Base-by-base conservation (phyloP, 1,140 invertebrate species). In the Agrilus planipennis region DNA sequence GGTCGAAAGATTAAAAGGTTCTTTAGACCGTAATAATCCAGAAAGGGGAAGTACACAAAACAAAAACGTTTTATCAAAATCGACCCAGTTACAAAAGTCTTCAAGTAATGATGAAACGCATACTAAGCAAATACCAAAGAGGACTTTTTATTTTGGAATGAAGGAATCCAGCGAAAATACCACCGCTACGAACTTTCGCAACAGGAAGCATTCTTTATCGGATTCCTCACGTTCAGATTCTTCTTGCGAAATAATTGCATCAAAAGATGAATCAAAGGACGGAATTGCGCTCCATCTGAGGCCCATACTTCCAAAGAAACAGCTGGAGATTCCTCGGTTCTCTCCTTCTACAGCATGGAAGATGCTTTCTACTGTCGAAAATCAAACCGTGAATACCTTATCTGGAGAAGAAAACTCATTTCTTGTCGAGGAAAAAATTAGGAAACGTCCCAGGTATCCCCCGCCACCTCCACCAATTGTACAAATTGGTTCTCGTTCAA, bases 281-380 rank as follows among this genome's bases (percentile, higher is more conserved):
- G 72, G 77, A 17, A 81, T 87, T 34, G 73, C 77, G 16, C 60
- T 88, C 29, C 72, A 80, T 25, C 57, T 87, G 39, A 67, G 84
- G 1, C 84, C 84, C 2, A 84, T 80, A 0, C 53, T 87, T 39
- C 85, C 84, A 1, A 79, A 82, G 48, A 81, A 84, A 49, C 75
- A 77, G 51, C 65, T 75, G 10, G 76, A 81, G 40, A 75, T 83
- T 15, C 81, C 84, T 0, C 61, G 79, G 42, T 88, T 89, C 63
- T 87, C 82, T 11, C 84, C 85, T 2, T 74, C 78, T 1, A 73
- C 81, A n/a, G 85, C 84, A 0, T 89, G 84, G 85, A 70, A 79
- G 47, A 70, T 79, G 16, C 63, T 89, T 4, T 74, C 75, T 6
- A 60, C 60, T 5, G 42, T 61, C 12, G 56, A 63, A 42, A 52